Evolutionary conservation across 2,797 vertebrate genomes (phyloP), one percentile per base, ranked within the genome.

Genomic region (Philypnodon macrostomus): DNA sequence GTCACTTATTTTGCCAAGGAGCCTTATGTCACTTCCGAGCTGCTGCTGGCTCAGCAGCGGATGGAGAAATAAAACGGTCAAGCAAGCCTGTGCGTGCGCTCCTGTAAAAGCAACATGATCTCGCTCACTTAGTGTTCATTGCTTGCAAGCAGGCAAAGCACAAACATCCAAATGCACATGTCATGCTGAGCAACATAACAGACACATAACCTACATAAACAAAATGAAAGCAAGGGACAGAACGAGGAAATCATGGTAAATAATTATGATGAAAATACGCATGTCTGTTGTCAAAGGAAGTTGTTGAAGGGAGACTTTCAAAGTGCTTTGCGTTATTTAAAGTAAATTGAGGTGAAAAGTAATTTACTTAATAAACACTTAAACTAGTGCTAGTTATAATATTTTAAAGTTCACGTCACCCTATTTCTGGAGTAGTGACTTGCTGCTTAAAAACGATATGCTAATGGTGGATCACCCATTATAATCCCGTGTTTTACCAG

Each of bases 1-100:
- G 68, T 65, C 52, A 59, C 67, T 70, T 67, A 45, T 77, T 58
- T 75, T 72, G 63, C 72, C 60, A 67, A 75, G 64, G 67, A 17
- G 57, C 58, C 52, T 52, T 73, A 85, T 84, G 77, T 87, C 77
- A 86, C 70, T 80, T 84, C 80, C 78, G 84, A 81, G 73, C 74
- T 70, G 53, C 56, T 30, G 34, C 58, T 72, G 41, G 41, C 70
- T 63, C 52, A 18, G 47, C 55, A 33, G 34, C 40, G 51, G 44
- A 42, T 38, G 40, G 50, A 62, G 38, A 27, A 49, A 47, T 55
- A 71, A 73, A 47, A 55, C 67, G 77, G 71, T 73, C 75, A 77
- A 57, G 58, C 53, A 38, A 68, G 73, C 47, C 49, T 63, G 64
- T 75, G 69, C 53, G 59, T 84, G 66, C 58, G 11, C 50, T 63